phyloP scores from a whole-genome alignment of 1,140 invertebrate species.

The Cotesia vestalis region DNA sequence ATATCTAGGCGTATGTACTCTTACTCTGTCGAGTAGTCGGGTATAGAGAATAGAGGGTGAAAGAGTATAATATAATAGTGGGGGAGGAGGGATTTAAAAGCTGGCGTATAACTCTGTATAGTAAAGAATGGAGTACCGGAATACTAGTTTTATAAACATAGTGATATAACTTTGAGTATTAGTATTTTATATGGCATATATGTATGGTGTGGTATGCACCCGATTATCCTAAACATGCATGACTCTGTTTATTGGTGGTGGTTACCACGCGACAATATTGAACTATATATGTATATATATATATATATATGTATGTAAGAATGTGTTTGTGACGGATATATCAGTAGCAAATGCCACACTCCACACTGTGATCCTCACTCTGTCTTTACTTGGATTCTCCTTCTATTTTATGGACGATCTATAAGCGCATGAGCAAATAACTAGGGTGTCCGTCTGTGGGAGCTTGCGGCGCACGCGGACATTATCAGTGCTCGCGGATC shows the following conservation, averaged over 20 bases:
- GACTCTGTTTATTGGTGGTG: constrained; percentile 4
- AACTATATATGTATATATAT: background rate
- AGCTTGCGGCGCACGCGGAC: constrained; percentile 32
- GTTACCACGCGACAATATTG: constrained; percentile 18
- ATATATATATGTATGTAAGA: background rate
- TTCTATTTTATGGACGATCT: background rate
- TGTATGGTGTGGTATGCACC: background rate
- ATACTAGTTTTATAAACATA: too few relatives aligned
- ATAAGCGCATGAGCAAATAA: constrained; percentile 11
- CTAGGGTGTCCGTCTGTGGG: constrained; percentile 20
- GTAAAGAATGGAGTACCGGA: too few relatives aligned
- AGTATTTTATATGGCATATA: too few relatives aligned
- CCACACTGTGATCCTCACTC: background rate
- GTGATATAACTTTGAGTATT: too few relatives aligned
- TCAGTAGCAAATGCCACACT: constrained; percentile 2
- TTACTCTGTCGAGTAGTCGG: too few relatives aligned
- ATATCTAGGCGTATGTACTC: too few relatives aligned
- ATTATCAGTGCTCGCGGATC: constrained; percentile 52
- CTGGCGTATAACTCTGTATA: too few relatives aligned
- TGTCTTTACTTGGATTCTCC: background rate
- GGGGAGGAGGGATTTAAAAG: too few relatives aligned
- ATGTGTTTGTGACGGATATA: constrained; percentile 15
- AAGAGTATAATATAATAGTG: too few relatives aligned
- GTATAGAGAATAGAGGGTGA: too few relatives aligned
- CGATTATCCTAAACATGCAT: constrained; percentile 14